These are phyloP conservation scores for Crematogaster levior DNA, from an alignment of 2,888 invertebrate genomes.

Conservation along the genomic window DNA sequence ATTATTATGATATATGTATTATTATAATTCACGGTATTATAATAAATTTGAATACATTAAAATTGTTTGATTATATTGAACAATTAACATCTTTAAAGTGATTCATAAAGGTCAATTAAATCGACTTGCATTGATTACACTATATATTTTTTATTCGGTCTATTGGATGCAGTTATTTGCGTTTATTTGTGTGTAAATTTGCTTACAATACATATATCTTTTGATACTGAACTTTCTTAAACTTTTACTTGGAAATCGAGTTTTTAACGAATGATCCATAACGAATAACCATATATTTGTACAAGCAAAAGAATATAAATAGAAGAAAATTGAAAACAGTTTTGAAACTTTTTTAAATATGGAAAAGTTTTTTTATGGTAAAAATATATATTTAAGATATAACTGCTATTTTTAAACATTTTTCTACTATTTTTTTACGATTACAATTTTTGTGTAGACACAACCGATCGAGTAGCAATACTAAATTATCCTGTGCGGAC, in stretches of 20 bases:
- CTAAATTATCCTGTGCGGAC: not conserved
- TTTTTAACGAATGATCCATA: not conserved
- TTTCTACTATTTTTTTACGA: not conserved
- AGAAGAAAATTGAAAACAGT: not conserved
- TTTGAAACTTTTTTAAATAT: not conserved
- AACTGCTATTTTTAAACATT: not conserved
- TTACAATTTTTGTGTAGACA: not conserved
- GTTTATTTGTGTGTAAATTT: slow-evolving; percentile 6
- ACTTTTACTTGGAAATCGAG: not conserved
- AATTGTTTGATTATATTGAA: not conserved
- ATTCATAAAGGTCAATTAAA: not conserved
- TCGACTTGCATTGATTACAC: not conserved
- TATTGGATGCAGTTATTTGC: slow-evolving; percentile 7
- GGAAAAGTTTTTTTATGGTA: not conserved
- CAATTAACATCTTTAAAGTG: not conserved
- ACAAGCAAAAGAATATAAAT: not conserved
- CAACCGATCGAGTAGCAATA: not conserved
- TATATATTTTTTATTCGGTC: not conserved
- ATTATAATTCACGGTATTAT: not conserved
- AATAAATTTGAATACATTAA: not conserved
- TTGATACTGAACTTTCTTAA: not conserved
- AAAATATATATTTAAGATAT: not conserved
- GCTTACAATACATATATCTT: not conserved
- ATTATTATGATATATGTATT: no score
- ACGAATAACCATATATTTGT: not conserved